Base-by-base conservation (phyloP, 2,797 vertebrate genomes). In the Lepilemur ruficaudatus region DNA sequence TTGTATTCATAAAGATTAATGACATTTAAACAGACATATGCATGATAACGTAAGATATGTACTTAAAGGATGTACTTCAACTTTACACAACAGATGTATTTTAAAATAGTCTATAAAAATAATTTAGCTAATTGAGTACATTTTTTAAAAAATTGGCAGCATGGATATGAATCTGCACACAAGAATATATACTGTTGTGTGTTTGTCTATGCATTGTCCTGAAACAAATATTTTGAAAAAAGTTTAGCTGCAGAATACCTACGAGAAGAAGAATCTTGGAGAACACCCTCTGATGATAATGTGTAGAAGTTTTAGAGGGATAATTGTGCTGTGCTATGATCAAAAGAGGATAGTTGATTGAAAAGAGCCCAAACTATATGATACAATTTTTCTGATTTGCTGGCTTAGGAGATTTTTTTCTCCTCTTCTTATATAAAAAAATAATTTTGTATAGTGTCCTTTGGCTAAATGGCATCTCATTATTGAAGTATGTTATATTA, bases 1-100 rank as follows among this genome's bases (percentile, higher is more conserved):
- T 98, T 98, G 95, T 98, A 97, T 98, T 98, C 98, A 94, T 97
- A 98, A 98, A 98, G 98, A 98, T 98, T 98, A 98, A 98, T 98
- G 95, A 85, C 95, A 93, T 98, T 98, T 98, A 98, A 98, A 98
- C 96, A 98, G 97, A 96, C 96, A 97, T 96, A 97, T 95, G 91
- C 97, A 63, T 3, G 0, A 92, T 97, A 94, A 88, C 15, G 0
- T 95, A 89, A 98, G 96, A 97, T 84, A 94, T 95, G 3, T 95
- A 96, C 97, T 97, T 97, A 97, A 97, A 97, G 96, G 96, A 96
- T 97, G 35, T 1, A 1, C 95, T 98, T 98, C 93, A 82, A 41
- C 70, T 78, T 4, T 94, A 52, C 93, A 67, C 30, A 96, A 97
- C 95, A 95, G 84, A 96, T 97, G 89, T 92, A 4, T 96, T 94